Conservation (phyloP, 2,888 invertebrate genomes). For the Calliopum simillimum region DNA sequence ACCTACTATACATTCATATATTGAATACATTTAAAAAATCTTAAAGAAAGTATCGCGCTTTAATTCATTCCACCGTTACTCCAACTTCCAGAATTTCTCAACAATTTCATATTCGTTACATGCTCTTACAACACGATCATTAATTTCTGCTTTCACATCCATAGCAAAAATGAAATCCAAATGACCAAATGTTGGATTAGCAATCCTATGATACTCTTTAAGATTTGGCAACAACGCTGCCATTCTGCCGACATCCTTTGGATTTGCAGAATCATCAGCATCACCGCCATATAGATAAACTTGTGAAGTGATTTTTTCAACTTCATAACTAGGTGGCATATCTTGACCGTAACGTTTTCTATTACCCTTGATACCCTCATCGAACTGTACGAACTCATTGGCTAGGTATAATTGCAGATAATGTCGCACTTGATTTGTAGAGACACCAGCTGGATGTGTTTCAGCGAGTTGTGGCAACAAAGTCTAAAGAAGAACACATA, state of each 20-base stretch:
- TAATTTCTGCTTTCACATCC: conserved; percentile 42
- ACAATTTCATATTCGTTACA: conserved; percentile 12
- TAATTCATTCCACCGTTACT: too few species aligned
- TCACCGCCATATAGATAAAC: conserved; percentile 70
- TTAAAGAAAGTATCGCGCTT: too few species aligned
- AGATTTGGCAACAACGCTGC: conserved; percentile 50
- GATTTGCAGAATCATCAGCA: conserved; percentile 68
- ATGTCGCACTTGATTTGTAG: conserved; percentile 44
- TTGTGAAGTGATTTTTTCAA: conserved; percentile 67
- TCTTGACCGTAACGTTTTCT: conserved; percentile 66
- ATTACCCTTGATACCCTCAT: conserved; percentile 40
- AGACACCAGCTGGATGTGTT: conserved; percentile 47
- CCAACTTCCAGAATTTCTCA: too few species aligned
- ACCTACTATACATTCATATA: too few species aligned
- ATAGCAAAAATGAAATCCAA: conserved; percentile 45
- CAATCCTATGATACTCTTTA: conserved; percentile 39
- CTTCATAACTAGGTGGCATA: conserved; percentile 67
- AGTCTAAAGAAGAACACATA: too few species aligned
- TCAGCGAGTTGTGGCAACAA: conserved; percentile 26
- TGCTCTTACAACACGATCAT: conserved; percentile 1
- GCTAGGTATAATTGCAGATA: conserved; percentile 44
- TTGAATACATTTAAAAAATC: too few species aligned
- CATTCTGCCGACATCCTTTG: conserved; percentile 52
- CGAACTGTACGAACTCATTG: conserved; percentile 42
- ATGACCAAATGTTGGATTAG: conserved; percentile 44